These are phyloP conservation scores for Aegithalos caudatus DNA, from an alignment of 2,113 vertebrate species.

Conservation along the genomic window DNA sequence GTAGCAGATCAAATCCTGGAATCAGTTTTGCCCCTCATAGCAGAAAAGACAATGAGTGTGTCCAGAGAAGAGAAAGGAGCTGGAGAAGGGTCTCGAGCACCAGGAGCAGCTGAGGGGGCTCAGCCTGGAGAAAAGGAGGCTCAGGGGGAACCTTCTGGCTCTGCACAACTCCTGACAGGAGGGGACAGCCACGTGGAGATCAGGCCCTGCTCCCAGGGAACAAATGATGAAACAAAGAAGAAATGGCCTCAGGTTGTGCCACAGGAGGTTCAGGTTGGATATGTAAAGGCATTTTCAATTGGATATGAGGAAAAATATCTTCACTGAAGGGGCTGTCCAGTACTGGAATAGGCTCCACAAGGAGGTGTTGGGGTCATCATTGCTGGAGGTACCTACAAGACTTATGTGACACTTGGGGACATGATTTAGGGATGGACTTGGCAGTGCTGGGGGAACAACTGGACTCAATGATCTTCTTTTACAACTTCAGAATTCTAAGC, in stretches of 20 bases:
- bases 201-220: not conserved
- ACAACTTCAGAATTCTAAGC: not conserved
- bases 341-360: not conserved
- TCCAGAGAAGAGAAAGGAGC: not conserved
- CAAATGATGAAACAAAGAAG: not conserved
- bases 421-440: not conserved
- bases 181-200: rapidly evolving
- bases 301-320: not conserved
- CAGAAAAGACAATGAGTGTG: not conserved
- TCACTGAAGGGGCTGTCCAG: not conserved
- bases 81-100: not conserved
- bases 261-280: not conserved
- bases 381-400: not conserved
- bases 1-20: not conserved
- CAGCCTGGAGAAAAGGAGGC: not conserved
- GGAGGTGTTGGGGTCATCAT: not conserved
- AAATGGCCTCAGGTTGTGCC: not conserved
- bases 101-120: not conserved
- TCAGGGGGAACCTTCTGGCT: not conserved
- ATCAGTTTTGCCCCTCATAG: not conserved
- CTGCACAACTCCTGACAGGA: not conserved
- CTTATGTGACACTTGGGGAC: not conserved
- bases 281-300: too few relatives aligned
- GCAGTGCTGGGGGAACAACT: not conserved
- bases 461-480: not conserved